Base-by-base conservation (phyloP, 2,113 vertebrate species). In the Empidonax alnorum region DNA sequence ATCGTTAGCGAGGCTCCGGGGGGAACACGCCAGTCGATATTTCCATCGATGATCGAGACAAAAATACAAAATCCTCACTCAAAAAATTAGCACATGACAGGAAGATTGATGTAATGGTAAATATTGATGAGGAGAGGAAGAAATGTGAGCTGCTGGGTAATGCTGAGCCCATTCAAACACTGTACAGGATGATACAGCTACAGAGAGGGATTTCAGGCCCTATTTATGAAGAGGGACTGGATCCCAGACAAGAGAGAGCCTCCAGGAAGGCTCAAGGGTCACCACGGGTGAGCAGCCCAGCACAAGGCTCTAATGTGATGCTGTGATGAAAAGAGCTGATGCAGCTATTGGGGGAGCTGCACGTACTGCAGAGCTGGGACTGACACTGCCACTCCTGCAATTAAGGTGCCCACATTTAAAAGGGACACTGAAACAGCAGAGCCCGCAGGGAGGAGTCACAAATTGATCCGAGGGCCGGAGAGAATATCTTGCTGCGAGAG, bases 271-370 rank as follows among this genome's bases (percentile, higher is more conserved):
- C 92, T 72, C 58, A 55, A 81, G 79, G 96, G 95, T 95, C 95
- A 90, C 91, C 91, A 96, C 31, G 83, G 95, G 86, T 94, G 90
- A 97, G 30, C 90, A 93, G 17, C 50, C 65, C 86, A 93, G 53
- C 76, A 93, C 94, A 97, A 97, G 93, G 93, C 95, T 76, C 94
- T 87, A 82, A 94, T 91, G 93, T 89, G 91, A 82, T 61, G 89
- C 87, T 87, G 84, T 7, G 49, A 78, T 79, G 84, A 90, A 94
- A 94, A 87, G 76, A 84, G 77, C 76, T 91, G 77, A 77, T 49
- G 77, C 41, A n/a, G 87, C 49, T 82, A 66, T 87, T 82, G 69
- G 31, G 74, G 77, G 89, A 88, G 37, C 59, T 44, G 39, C 31
- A 4, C 0, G 1, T 14, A 35, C 10, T 4, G 63, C 56, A 6